These are phyloP conservation scores for Panthera tigris DNA, from an alignment of 2,113 vertebrate genomes.

Conservation along the genomic window DNA sequence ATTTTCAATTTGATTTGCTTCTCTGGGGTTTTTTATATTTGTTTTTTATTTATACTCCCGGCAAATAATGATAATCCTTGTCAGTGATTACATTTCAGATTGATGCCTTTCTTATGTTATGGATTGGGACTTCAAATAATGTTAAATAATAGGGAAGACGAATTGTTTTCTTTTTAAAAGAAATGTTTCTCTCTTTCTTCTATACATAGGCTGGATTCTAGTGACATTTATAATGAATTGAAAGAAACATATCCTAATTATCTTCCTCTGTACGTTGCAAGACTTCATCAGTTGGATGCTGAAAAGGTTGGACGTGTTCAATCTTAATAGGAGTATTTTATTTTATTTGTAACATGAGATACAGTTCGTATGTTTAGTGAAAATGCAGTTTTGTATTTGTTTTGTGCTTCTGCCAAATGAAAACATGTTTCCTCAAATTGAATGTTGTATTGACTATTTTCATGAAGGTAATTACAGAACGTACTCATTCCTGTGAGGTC, in stretches of 20 bases:
- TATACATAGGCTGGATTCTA: slow-evolving; percentile 90
- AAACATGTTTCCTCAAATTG: background rate
- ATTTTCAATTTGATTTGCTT: background rate
- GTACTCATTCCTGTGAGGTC: background rate
- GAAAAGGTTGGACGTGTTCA: slow-evolving; percentile 90
- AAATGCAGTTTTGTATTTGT: background rate
- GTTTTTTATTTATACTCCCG: background rate
- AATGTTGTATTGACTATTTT: background rate
- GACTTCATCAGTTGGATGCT: slow-evolving; percentile 97
- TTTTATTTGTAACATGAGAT: slow-evolving; percentile 22
- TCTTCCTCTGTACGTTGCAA: slow-evolving; percentile 95
- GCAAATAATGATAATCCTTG: background rate
- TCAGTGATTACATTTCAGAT: background rate
- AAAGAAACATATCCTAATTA: slow-evolving; percentile 92
- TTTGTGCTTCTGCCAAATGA: background rate
- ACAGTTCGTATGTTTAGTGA: background rate
- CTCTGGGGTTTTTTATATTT: background rate
- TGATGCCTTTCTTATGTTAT: background rate
- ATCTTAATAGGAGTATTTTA: background rate
- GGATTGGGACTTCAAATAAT: background rate
- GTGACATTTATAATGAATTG: slow-evolving; percentile 93
- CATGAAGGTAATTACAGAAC: background rate
- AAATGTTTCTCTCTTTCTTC: slow-evolving; percentile 62
- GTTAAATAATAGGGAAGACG: slow-evolving; percentile 6
- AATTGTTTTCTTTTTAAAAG: background rate